Conservation (phyloP, 2,888 invertebrate genomes). For the Pristionchus entomophagus region DNA sequence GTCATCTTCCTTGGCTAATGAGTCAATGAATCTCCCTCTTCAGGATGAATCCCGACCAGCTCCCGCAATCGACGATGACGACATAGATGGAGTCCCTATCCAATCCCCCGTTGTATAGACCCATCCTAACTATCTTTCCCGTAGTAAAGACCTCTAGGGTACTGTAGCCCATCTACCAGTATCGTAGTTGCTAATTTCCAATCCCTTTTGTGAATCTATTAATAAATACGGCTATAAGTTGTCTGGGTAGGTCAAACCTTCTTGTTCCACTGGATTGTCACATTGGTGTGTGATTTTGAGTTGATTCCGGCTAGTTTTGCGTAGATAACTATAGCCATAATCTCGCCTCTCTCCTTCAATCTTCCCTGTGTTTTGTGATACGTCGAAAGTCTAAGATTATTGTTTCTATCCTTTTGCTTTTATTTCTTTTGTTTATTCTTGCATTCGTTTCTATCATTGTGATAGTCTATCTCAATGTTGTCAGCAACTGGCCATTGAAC, state of each 20-base stretch:
- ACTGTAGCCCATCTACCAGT: background rate
- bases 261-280: background rate
- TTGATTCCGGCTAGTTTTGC: background rate
- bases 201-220: background rate
- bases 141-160: background rate
- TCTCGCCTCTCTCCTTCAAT: background rate
- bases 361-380: constrained; percentile 22
- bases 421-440: background rate
- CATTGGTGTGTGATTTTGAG: background rate
- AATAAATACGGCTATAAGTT: background rate
- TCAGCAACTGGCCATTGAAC: background rate
- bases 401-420: background rate
- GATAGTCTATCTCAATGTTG: background rate
- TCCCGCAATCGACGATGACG: background rate
- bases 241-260: constrained; percentile 17
- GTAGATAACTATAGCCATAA: constrained; percentile 6
- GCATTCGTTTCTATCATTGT: background rate
- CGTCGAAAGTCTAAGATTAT: background rate
- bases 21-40: background rate
- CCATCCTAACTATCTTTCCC: background rate
- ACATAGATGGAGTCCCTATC: constrained; percentile 44
- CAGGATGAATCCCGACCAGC: background rate
- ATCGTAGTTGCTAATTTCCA: background rate
- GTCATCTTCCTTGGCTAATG: background rate
- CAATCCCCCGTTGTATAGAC: background rate